These are phyloP conservation scores for Pentalonia nigronervosa DNA, from an alignment of 1,140 invertebrate species.

Conservation along the genomic window DNA sequence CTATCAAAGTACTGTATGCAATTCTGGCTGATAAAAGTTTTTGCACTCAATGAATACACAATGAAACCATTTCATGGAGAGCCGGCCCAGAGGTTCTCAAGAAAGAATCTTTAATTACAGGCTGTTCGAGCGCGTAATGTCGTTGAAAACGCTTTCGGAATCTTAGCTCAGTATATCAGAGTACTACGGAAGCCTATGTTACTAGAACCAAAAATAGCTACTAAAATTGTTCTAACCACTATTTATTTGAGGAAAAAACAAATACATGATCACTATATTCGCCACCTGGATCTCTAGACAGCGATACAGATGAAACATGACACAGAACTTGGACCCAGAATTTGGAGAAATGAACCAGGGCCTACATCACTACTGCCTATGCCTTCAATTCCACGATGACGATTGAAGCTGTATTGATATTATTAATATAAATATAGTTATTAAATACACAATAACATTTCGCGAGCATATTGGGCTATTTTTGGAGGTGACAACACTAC, in stretches of 20 bases:
- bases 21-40: no score
- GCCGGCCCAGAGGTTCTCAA: no score
- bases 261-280: conserved; percentile 41
- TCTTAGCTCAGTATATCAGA: conserved; percentile 57
- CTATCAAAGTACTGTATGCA: no score
- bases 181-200: conserved; percentile 59
- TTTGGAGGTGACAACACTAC: no score
- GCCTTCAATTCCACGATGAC: conserved; percentile 30
- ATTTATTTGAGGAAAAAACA: conserved; percentile 57
- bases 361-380: conserved; percentile 44
- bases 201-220: conserved; percentile 62
- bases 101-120: no score
- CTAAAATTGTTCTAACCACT: conserved; percentile 62
- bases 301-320: conserved; percentile 37
- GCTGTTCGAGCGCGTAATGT: conserved; percentile 63
- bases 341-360: conserved; percentile 45
- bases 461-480: no score
- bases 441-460: conserved; percentile 16
- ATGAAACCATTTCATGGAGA: no score
- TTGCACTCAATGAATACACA: no score
- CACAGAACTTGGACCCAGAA: conserved; percentile 43
- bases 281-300: conserved; percentile 40
- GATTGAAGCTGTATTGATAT: not conserved
- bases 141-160: conserved; percentile 67
- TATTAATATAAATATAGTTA: no score